Evolutionary conservation across 2,888 invertebrate genomes (phyloP), one percentile per base, ranked within the genome.

Genomic region (Acanthosepion esculentum): DNA sequence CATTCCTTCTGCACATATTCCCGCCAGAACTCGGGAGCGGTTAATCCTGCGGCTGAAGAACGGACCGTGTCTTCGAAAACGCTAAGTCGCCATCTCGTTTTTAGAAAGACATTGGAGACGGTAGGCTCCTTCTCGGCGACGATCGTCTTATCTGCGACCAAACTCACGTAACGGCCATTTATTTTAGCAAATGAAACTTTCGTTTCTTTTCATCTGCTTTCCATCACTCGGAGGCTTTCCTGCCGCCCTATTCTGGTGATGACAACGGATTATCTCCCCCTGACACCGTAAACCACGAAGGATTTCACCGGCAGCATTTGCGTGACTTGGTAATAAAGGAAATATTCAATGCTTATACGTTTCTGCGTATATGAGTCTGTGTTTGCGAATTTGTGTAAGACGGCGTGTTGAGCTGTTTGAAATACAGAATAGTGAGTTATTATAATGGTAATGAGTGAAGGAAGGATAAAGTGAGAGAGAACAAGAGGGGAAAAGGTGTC

Each of bases 1-100:
- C 78, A 78, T 78, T 78, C 23, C 78, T 78, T 78, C 78, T 78
- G 78, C 78, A 78, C 78, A 78, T 78, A 78, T 78, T 78, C 78
- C 78, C 78, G 78, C 78, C 78, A 78, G 78, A n/a, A 78, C 78
- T 78, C 15, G 78, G 78, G 78, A n/a, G 78, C 18, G 78, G n/a
- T n/a, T 78, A 78, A 78, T 78, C 78, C 78, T n/a, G 78, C 78
- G n/a, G 78, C 78, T 78, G n/a, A 78, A 78, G 78, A 78, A 78
- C 78, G n/a, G 78, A n/a, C 78, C n/a, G 78, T 15, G 78, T n/a
- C 78, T 78, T 33, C 78, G 78, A 78, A 78, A 78, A 78, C n/a
- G 78, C 78, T 78, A 33, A 78, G 78, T 78, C 78, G 59, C 59
- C 59, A 59, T 59, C 59, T 59, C 59, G 78, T 78, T 78, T 78